Evolutionary conservation across 2,888 invertebrate genomes (phyloP), one percentile per base, ranked within the genome.

Genomic region (Thecophora atra): DNA sequence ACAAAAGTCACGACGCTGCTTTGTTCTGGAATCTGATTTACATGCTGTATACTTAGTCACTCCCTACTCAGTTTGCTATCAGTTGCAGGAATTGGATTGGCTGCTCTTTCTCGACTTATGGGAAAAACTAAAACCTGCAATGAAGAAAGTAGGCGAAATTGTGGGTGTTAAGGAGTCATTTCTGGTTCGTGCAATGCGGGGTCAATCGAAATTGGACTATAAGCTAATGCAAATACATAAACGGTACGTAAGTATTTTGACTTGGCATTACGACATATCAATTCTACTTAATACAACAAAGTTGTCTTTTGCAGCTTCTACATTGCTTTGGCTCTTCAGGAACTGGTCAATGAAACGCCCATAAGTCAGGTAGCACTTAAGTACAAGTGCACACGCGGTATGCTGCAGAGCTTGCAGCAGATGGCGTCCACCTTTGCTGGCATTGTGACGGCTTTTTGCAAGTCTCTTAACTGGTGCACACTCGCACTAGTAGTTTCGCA

Each of bases 361-460:
- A 88, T 99, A 66, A 89, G 89, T 71, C 88, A 89, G 70, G 97
- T 97, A 0, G 93, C 95, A n/a, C 83, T 84, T 13, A 97, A 96
- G 84, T 99, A 93, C 84, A 91, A 91, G 78, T 95, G 95, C 81
- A 91, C 93, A 71, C 91, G 97, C 70, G 99, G 99, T 17, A 91
- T 95, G 86, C 87, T 99, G 26, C 99, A 99, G 88, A 92, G 94
- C 72, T 89, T 99, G 37, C 99, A 99, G 86, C 97, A 98, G 85
- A 93, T 94, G 72, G 94, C 98, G 1, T 93, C 98, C 47, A 96
- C 97, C 47, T 98, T 98, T 89, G 97, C 98, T 71, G 98, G 97
- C 71, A 98, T 98, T 94, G 95, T 99, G 1, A 96, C 97, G 3
- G 92, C 95, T n/a, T 99, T 99, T 87, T 97, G 98, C 85, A 91